Evolutionary conservation across 2,113 vertebrate genomes (phyloP).

Genomic region (Thamnaconus septentrionalis): DNA sequence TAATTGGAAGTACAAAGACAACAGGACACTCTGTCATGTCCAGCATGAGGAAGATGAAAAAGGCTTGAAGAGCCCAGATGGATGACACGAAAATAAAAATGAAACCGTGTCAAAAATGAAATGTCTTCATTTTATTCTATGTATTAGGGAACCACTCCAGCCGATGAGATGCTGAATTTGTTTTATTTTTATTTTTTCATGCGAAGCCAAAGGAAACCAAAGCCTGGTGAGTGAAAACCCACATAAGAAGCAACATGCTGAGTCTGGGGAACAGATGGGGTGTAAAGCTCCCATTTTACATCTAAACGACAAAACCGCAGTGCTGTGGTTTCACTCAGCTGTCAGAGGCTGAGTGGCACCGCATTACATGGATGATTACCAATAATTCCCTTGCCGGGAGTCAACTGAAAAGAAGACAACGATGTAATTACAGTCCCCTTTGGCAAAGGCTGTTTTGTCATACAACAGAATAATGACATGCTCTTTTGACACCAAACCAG

Average conservation of each 20-base stretch:
- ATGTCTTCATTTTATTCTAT: slow-evolving; percentile 17
- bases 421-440: slow-evolving; percentile 70
- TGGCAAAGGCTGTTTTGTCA: slow-evolving; percentile 69
- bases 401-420: slow-evolving; percentile 70
- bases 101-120: slow-evolving; percentile 46
- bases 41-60: slow-evolving; percentile 48
- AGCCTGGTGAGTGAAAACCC: slow-evolving; percentile 5
- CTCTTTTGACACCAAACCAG: slow-evolving; percentile 65
- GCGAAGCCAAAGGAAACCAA: background rate
- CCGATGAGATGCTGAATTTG: background rate
- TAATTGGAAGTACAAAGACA: slow-evolving; percentile 70
- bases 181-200: background rate
- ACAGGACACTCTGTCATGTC: slow-evolving; percentile 56
- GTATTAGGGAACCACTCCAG: too few species aligned
- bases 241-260: slow-evolving; percentile 23
- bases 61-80: slow-evolving; percentile 63
- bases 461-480: slow-evolving; percentile 70
- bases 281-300: slow-evolving; percentile 58
- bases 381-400: slow-evolving; percentile 70
- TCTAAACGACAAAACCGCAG: slow-evolving; percentile 62
- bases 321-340: slow-evolving; percentile 69
- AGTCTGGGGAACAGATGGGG: slow-evolving; percentile 51
- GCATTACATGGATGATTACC: slow-evolving; percentile 78
- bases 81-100: slow-evolving; percentile 72
- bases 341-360: slow-evolving; percentile 76